Conservation (phyloP, 2,797 vertebrate species). For the Myotis planiceps region DNA sequence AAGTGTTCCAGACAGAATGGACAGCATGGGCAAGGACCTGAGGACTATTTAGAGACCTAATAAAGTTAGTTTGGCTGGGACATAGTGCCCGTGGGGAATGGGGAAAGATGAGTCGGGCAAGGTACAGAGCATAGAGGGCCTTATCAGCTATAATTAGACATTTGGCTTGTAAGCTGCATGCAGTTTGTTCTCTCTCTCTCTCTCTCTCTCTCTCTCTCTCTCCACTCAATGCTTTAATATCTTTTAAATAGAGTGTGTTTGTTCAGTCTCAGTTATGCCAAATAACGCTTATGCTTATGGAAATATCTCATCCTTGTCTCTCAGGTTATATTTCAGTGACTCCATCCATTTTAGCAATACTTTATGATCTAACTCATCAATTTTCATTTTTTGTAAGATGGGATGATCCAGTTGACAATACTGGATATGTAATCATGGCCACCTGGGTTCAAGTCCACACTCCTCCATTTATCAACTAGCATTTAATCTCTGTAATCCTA, state of each 20-base stretch:
- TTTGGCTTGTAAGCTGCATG: conserved; percentile 4
- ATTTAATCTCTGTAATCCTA: neutral
- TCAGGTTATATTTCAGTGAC: neutral
- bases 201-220: neutral
- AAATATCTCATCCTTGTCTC: neutral
- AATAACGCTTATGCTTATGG: neutral
- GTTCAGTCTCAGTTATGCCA: neutral
- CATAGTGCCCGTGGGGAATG: conserved; percentile 44
- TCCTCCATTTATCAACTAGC: neutral
- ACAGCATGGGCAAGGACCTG: neutral
- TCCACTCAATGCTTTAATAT: neutral
- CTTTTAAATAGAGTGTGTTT: neutral
- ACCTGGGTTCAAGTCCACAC: neutral
- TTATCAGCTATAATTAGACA: conserved; percentile 63
- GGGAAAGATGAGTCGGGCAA: conserved; percentile 54
- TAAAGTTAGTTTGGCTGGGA: conserved; percentile 63
- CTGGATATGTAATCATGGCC: neutral
- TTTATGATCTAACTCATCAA: neutral
- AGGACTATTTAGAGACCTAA: conserved; percentile 63
- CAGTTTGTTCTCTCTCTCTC: neutral
- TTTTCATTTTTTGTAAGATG: neutral
- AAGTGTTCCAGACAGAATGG: neutral
- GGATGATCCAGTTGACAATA: neutral
- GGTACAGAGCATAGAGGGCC: conserved; percentile 48
- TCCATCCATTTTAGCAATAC: neutral